A percentile compares a stretch with the other conserved stretches of the same genome.
Conservation (phyloP, 1,140 invertebrate genomes). For the Geopemphigus sp. region DNA sequence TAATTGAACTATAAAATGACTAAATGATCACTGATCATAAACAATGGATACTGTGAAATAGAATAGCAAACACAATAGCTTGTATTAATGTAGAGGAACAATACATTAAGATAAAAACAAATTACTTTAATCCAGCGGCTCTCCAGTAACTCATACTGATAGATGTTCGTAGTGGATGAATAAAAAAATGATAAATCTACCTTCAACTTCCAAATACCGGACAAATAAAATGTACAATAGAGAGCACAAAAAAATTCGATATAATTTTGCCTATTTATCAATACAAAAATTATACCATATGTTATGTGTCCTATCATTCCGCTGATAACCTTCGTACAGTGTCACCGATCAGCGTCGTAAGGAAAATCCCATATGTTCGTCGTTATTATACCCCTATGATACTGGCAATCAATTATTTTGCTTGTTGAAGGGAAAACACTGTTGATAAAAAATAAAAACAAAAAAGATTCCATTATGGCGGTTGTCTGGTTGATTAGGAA, state of each 20-base stretch:
- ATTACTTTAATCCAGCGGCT: conserved; percentile 53
- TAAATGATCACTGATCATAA: too few relatives aligned
- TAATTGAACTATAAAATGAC: too few relatives aligned
- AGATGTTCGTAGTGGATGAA: not conserved
- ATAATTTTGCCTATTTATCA: too few relatives aligned
- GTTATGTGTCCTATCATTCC: not conserved
- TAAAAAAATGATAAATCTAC: too few relatives aligned
- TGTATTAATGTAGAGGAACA: too few relatives aligned
- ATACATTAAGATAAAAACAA: not conserved
- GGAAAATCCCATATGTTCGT: not conserved
- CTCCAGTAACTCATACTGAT: conserved; percentile 52
- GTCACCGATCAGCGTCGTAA: not conserved
- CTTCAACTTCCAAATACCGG: too few relatives aligned
- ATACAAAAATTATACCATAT: not conserved
- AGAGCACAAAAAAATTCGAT: too few relatives aligned
- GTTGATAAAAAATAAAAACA: conserved; percentile 43
- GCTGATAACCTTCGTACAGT: conserved; percentile 17
- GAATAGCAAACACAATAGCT: too few relatives aligned
- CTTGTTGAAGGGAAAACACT: conserved; percentile 3
- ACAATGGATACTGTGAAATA: too few relatives aligned
- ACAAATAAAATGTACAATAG: not conserved
- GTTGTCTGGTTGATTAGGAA: not conserved
- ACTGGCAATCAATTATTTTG: not conserved
- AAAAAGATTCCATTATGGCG: conserved; percentile 42
- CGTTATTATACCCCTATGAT: not conserved